phyloP scores from a whole-genome alignment of 2,797 vertebrate genomes.

The Percopsis omiscomaycus region DNA sequence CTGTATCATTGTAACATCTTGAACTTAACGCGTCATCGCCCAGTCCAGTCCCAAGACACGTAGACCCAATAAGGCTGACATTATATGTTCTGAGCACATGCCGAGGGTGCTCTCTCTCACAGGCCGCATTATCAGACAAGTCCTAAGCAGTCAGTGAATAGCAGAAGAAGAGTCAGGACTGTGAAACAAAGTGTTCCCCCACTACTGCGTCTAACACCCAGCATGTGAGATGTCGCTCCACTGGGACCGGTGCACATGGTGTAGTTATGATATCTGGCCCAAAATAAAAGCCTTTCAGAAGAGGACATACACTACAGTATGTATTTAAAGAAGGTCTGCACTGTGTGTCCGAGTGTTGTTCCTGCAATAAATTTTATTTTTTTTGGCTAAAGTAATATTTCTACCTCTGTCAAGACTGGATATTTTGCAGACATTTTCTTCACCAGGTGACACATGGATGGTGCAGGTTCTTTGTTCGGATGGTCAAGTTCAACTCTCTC shows the following conservation, averaged over 20 bases:
- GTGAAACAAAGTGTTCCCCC: conserved; percentile 41
- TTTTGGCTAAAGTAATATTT: neutral
- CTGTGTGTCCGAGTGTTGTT: conserved; percentile 7
- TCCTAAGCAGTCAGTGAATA: conserved; percentile 16
- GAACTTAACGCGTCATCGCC: neutral
- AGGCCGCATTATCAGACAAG: neutral
- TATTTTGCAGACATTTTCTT: conserved; percentile 1
- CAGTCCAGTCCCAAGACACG: neutral
- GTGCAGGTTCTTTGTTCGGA: neutral
- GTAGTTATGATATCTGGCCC: conserved; percentile 66
- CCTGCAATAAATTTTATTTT: neutral
- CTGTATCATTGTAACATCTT: neutral
- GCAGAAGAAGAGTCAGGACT: conserved; percentile 42
- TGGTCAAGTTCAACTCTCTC: too few species aligned
- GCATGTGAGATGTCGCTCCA: conserved; percentile 15
- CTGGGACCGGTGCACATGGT: conserved; percentile 42
- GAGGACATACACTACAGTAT: conserved; percentile 11
- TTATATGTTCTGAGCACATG: too few species aligned
- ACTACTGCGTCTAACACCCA: conserved; percentile 28
- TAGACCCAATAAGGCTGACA: too few species aligned
- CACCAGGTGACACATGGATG: neutral
- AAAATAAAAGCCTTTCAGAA: conserved; percentile 77
- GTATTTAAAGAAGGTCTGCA: conserved; percentile 10
- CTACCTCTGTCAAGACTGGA: neutral
- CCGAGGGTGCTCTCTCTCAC: too few species aligned